Conservation (phyloP, 2,113 vertebrate species). For the Albula goreensis region DNA sequence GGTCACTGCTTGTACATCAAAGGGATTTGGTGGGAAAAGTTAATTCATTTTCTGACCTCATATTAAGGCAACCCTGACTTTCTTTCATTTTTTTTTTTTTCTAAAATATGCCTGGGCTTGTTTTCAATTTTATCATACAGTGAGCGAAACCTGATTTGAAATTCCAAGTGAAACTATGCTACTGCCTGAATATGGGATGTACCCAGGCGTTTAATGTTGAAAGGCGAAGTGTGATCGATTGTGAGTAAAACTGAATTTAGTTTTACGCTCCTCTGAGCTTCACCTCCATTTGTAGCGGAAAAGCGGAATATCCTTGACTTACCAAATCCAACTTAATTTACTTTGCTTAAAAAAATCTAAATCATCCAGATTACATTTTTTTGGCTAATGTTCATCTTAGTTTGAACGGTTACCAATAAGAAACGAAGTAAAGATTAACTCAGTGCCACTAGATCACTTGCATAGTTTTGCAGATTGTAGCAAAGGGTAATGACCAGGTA, state of each 20-base stretch:
- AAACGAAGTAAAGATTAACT: too few species aligned
- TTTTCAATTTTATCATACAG: not conserved
- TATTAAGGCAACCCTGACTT: not conserved
- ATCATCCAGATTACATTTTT: too few species aligned
- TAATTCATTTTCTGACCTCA: conserved; percentile 1
- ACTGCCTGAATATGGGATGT: not conserved
- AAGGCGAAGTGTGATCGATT: not conserved
- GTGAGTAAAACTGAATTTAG: not conserved
- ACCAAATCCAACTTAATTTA: not conserved
- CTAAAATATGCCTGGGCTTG: not conserved
- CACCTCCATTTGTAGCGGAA: not conserved
- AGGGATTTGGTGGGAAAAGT: not conserved
- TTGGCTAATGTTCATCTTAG: too few species aligned
- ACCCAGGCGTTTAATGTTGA: not conserved
- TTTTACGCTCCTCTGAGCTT: not conserved
- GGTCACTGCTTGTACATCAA: conserved; percentile 6
- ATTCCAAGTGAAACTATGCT: not conserved
- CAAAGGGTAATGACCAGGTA: too few species aligned
- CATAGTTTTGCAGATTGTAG: too few species aligned
- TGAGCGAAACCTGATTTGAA: not conserved
- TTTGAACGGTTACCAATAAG: too few species aligned
- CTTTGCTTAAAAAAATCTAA: not conserved
- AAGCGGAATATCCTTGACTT: not conserved
- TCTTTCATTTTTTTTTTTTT: not conserved
- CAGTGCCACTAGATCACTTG: too few species aligned